Evolutionary conservation across 2,113 vertebrate genomes (phyloP), one percentile per base, ranked within the genome.

Genomic region (Climacteris rufus): DNA sequence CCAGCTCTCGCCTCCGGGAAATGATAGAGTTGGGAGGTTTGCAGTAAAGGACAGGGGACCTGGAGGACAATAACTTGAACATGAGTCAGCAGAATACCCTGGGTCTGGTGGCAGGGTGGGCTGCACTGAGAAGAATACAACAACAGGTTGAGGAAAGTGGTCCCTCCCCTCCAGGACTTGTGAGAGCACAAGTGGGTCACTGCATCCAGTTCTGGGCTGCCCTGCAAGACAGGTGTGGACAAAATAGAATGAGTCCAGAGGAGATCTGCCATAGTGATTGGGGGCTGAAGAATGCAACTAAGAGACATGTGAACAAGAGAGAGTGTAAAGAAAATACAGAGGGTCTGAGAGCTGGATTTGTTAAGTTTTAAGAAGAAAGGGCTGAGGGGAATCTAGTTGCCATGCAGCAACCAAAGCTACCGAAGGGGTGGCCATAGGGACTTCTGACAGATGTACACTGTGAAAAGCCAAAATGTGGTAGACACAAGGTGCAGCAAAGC

Each of bases 221-320:
- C 25, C 31, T 13, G 30, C 35, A 75, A 27, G 22, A 31, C 4
- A 53, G 79, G 37, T 2, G 4, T 6, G 70, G 60, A 28, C 30
- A 76, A 57, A 76, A 19, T 9, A 54, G 25, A 59, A 10, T 31
- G 33, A 77, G 11, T 70, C 27, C 18, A 49, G n/a, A 40, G 12
- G 6, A 85, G 15, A 44, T 8, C 19, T 25, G 1, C 20, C 0
- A 0, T 21, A 6, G 7, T 52, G 22, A 2, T 2, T 66, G 57
- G 11, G 14, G 15, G 6, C 20, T 77, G 57, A 28, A 45, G 13
- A 22, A 30, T 1, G 7, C 23, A 25, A 63, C 14, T 40, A 19
- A 77, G 53, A 59, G 33, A 5, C 42, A 42, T 23, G 9, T 23
- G 15, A 68, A 12, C 27, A 52, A 59, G 72, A 52, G 5, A 37